These are phyloP conservation scores for Carcharodon carcharias DNA, from an alignment of 2,797 vertebrate species.

Conservation along the genomic window DNA sequence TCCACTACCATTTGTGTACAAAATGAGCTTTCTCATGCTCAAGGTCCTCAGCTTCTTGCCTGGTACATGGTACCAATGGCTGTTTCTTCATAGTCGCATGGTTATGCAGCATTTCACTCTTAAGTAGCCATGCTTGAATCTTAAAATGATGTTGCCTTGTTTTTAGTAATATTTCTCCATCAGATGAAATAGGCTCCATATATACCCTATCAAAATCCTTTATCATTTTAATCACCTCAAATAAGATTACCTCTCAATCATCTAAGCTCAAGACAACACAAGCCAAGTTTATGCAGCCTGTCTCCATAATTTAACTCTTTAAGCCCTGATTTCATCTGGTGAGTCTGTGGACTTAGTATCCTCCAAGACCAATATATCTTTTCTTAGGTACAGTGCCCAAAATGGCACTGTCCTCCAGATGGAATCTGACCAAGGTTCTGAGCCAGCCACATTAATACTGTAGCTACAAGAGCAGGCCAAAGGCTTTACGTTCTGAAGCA, in stretches of 20 bases:
- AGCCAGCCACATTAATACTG: no score
- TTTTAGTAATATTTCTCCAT: not conserved
- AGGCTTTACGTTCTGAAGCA: no score
- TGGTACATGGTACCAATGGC: not conserved
- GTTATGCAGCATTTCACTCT: not conserved
- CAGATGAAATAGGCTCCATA: not conserved
- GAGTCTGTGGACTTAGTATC: not conserved
- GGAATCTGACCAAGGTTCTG: not conserved
- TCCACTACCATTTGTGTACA: not conserved
- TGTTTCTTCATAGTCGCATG: not conserved
- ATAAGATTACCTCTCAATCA: not conserved
- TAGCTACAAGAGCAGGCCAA: no score
- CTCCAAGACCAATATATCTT: not conserved
- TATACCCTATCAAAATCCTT: not conserved
- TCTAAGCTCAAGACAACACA: not conserved
- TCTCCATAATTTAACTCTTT: not conserved
- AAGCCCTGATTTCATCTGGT: not conserved
- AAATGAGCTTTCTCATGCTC: not conserved
- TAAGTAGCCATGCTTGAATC: not conserved
- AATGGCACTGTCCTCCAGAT: not conserved
- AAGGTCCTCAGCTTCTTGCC: no score
- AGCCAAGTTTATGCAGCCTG: not conserved
- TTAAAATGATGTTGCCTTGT: not conserved
- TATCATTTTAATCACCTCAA: not conserved
- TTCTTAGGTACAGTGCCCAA: not conserved